Conservation (phyloP, 2,888 invertebrate genomes). For the Platycnemis pennipes region DNA sequence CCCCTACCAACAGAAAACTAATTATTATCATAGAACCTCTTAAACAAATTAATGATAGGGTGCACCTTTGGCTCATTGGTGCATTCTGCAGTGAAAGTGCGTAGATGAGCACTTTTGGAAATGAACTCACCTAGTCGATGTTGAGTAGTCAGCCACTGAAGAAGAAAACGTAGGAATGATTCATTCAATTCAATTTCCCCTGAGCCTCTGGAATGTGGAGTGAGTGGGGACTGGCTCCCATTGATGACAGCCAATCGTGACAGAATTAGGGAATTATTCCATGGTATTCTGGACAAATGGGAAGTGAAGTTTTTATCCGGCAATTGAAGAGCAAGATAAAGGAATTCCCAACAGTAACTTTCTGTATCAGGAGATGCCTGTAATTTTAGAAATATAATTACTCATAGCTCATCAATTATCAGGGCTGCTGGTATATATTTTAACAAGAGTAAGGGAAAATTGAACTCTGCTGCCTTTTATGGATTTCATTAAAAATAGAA, state of each 20-base stretch:
- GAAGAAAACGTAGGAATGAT: conserved; percentile 20
- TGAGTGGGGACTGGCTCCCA: too few species aligned
- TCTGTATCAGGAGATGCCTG: conserved; percentile 1
- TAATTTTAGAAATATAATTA: neutral
- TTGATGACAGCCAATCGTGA: neutral
- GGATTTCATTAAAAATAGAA: too few species aligned
- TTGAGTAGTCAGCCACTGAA: neutral
- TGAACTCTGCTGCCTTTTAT: too few species aligned
- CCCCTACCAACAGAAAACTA: too few species aligned
- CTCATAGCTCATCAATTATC: too few species aligned
- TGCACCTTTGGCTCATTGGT: too few species aligned
- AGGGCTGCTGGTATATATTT: too few species aligned
- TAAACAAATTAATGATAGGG: too few species aligned
- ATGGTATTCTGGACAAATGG: conserved; percentile 15
- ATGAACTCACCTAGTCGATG: neutral
- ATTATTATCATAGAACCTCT: too few species aligned
- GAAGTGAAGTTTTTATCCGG: conserved; percentile 18
- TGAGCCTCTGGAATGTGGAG: neutral
- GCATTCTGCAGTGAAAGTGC: too few species aligned
- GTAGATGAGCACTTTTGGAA: neutral
- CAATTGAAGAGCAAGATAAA: conserved; percentile 25
- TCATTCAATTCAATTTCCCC: neutral
- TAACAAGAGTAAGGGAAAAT: too few species aligned
- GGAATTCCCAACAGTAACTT: conserved; percentile 33
- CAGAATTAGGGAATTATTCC: conserved; percentile 44